Percentiles rank a stretch among this genome's conserved stretches.
These are phyloP conservation scores for Cephonodes hylas DNA, from an alignment of 2,888 invertebrate species.

Conservation along the genomic window DNA sequence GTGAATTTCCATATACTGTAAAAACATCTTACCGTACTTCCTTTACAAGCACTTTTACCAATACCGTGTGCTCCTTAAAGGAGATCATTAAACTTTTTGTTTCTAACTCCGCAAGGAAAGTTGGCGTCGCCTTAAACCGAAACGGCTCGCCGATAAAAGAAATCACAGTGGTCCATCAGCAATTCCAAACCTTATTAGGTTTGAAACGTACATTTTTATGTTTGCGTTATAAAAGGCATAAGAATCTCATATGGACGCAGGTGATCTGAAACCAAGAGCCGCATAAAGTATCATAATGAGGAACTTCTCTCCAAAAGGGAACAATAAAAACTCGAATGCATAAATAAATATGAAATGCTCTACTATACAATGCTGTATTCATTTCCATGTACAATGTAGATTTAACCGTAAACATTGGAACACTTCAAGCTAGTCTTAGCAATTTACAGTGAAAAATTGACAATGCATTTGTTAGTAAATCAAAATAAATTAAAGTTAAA, in stretches of 20 bases:
- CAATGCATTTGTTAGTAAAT: no score
- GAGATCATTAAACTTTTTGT: slow-evolving; percentile 48
- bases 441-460: no score
- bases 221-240: slow-evolving; percentile 54
- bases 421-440: no score
- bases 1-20: not conserved
- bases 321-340: slow-evolving; percentile 22
- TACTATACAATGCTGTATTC: not conserved
- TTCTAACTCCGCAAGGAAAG: slow-evolving; percentile 74
- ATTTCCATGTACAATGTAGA: not conserved
- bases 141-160: slow-evolving; percentile 65
- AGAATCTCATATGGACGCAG: slow-evolving; percentile 55
- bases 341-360: slow-evolving; percentile 17
- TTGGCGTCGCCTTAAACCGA: slow-evolving; percentile 64
- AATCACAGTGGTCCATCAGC: slow-evolving; percentile 63
- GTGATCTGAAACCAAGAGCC: slow-evolving; percentile 38
- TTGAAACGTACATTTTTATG: slow-evolving; percentile 63
- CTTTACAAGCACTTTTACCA: slow-evolving; percentile 32
- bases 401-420: not conserved
- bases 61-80: slow-evolving; percentile 16
- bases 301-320: slow-evolving; percentile 26
- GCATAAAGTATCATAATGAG: slow-evolving; percentile 43
- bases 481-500: no score
- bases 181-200: slow-evolving; percentile 63
- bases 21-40: slow-evolving; percentile 35